Conservation (phyloP, 2,113 vertebrate genomes). For the Haplochromis vanheusdeni region DNA sequence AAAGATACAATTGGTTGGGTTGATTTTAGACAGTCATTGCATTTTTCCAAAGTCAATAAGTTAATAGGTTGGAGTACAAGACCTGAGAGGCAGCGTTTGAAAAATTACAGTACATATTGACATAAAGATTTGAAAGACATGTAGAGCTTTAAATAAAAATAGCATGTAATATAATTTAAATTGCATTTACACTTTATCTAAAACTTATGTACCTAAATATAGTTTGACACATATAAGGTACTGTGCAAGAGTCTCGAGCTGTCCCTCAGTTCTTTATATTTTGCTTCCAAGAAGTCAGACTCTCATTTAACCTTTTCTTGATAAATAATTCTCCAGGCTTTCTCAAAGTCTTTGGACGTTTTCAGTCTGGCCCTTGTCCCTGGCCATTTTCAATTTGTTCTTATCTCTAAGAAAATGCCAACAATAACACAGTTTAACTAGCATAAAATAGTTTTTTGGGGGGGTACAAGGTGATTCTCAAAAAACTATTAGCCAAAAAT, state of each 20-base stretch:
- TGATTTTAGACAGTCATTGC: neutral
- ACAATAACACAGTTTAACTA: neutral
- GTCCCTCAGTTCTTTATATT: neutral
- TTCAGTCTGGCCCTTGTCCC: neutral
- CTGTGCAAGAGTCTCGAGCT: neutral
- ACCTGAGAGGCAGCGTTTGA: neutral
- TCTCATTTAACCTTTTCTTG: neutral
- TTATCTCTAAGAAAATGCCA: neutral
- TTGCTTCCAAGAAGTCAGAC: neutral
- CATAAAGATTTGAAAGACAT: neutral
- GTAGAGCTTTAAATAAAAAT: neutral
- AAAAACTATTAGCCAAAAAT: neutral
- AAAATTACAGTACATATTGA: neutral
- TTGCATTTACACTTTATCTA: neutral
- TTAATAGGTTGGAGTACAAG: neutral
- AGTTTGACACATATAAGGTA: neutral
- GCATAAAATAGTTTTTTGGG: neutral
- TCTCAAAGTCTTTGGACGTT: neutral
- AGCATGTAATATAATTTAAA: neutral
- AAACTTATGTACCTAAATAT: neutral
- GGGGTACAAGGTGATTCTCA: neutral
- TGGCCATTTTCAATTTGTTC: neutral
- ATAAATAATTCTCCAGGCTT: neutral
- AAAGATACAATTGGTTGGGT: neutral
- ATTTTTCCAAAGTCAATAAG: neutral